These are phyloP conservation scores for Condylostylus longicornis DNA, from an alignment of 1,140 invertebrate species.

Conservation along the genomic window DNA sequence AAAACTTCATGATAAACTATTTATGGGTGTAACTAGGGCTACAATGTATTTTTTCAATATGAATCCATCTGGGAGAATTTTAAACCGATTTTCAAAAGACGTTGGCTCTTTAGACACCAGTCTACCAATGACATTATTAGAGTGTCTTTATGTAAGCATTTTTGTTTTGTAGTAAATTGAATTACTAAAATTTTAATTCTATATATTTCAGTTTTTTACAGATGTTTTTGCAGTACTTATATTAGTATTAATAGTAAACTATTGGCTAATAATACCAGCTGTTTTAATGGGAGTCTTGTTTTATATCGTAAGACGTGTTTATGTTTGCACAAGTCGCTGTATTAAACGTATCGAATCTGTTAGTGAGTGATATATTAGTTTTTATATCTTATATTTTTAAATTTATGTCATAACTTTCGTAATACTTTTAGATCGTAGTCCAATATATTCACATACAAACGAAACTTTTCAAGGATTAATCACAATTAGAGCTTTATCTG, in stretches of 20 bases:
- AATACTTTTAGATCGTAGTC: constrained; percentile 45
- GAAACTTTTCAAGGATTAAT: constrained; percentile 62
- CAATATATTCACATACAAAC: constrained; percentile 71
- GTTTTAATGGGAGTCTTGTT: constrained; percentile 49
- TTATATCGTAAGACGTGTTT: constrained; percentile 50
- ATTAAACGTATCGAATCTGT: constrained; percentile 70
- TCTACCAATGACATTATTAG: constrained; percentile 57
- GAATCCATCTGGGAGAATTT: constrained; percentile 62
- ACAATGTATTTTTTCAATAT: constrained; percentile 82
- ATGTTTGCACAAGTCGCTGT: constrained; percentile 60
- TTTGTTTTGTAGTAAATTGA: no score
- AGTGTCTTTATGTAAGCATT: constrained; percentile 48
- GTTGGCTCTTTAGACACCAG: constrained; percentile 68
- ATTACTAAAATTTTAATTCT: constrained; percentile 42
- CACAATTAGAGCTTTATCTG: constrained; percentile 60
- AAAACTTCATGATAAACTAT: constrained; percentile 71
- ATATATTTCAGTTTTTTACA: constrained; percentile 38
- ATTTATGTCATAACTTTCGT: background rate
- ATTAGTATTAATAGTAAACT: constrained; percentile 61
- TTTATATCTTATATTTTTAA: no score
- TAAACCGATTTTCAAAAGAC: constrained; percentile 78
- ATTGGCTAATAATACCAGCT: constrained; percentile 58
- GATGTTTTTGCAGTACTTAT: constrained; percentile 47
- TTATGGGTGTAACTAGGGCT: constrained; percentile 59
- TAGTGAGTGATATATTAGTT: constrained; percentile 45